Percentiles rank a stretch among this genome's conserved stretches.
phyloP scores from a whole-genome alignment of 2,797 vertebrate genomes.

The Alcedo quadribrachys region DNA sequence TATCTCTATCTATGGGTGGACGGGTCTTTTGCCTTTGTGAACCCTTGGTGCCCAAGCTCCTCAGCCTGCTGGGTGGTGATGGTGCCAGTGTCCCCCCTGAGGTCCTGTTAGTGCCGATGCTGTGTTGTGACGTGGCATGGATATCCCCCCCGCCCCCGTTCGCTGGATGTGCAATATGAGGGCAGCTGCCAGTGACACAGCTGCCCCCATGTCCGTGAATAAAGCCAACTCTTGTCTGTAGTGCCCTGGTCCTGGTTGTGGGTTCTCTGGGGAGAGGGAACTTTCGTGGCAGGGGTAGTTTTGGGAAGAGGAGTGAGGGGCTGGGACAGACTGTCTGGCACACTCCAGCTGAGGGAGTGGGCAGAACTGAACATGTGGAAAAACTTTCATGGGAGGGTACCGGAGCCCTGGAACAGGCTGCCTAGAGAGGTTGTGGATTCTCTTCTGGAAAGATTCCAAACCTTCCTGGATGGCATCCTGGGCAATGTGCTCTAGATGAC shows the following conservation, averaged over 20 bases:
- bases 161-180: slow-evolving; percentile 76
- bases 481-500: not conserved
- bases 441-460: not conserved
- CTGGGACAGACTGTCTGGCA: not conserved
- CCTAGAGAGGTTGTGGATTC: not conserved
- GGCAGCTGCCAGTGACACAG: slow-evolving; percentile 75
- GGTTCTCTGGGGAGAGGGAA: not conserved
- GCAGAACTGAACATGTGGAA: not conserved
- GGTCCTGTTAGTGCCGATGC: slow-evolving; percentile 54
- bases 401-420: not conserved
- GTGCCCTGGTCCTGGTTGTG: slow-evolving; percentile 34
- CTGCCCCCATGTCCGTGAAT: slow-evolving; percentile 74
- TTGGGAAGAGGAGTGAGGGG: not conserved
- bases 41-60: slow-evolving; percentile 19
- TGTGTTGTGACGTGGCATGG: slow-evolving; percentile 83
- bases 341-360: not conserved
- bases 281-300: not conserved
- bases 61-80: slow-evolving; percentile 43
- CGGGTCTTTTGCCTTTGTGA: slow-evolving; percentile 69
- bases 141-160: slow-evolving; percentile 66
- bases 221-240: slow-evolving; percentile 81
- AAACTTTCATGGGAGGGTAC: not conserved
- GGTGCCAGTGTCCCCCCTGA: not conserved
- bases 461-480: not conserved
- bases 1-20: slow-evolving; percentile 63